phyloP scores from a whole-genome alignment of 2,797 vertebrate genomes.

The Momotus momota region DNA sequence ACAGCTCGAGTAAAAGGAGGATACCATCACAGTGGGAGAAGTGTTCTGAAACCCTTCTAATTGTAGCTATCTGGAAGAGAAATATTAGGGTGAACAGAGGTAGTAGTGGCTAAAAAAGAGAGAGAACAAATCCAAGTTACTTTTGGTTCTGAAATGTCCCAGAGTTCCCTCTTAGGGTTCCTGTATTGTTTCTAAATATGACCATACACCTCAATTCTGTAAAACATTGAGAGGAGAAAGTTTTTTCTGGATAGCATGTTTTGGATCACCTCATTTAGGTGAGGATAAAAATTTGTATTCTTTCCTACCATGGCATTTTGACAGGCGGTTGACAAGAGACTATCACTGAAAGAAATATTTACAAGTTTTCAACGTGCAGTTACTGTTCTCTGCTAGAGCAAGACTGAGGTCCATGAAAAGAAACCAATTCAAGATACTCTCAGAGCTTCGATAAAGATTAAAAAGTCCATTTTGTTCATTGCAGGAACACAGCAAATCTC shows the following conservation, averaged over 20 bases:
- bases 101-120: neutral
- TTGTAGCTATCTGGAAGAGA: neutral
- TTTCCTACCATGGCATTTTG: neutral
- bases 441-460: neutral
- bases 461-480: neutral
- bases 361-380: neutral
- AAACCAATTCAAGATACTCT: conserved; percentile 4
- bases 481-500: neutral
- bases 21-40: neutral
- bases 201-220: neutral
- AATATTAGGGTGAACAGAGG: neutral
- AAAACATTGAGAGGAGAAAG: neutral
- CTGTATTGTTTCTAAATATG: neutral
- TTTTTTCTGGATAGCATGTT: neutral
- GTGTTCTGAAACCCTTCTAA: neutral
- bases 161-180: neutral
- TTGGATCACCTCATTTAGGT: neutral
- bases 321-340: neutral
- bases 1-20: neutral
- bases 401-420: neutral
- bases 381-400: neutral
- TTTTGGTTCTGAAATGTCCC: neutral
- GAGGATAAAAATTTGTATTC: neutral
- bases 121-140: neutral
- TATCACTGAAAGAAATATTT: neutral